Percentiles rank a stretch among this genome's conserved stretches.
Evolutionary conservation across 2,888 invertebrate species (phyloP).

Genomic region (Emmelina monodactyla): DNA sequence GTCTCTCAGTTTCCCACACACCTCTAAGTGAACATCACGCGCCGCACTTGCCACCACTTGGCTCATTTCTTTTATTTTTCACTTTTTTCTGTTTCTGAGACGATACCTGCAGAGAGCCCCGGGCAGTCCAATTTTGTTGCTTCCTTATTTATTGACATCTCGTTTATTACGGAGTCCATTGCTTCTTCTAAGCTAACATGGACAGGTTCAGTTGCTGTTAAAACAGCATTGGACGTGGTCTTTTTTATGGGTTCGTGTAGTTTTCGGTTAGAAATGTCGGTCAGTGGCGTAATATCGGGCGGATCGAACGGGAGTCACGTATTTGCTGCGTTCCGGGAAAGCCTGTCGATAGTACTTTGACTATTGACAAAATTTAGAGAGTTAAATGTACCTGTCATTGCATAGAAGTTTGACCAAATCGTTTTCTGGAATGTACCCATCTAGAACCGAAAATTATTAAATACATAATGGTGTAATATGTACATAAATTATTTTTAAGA

Average conservation of each 20-base stretch:
- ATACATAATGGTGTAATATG: too few relatives aligned
- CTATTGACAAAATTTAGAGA: too few relatives aligned
- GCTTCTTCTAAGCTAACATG: slow-evolving; percentile 1
- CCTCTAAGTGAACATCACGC: slow-evolving; percentile 14
- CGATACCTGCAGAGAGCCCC: slow-evolving; percentile 27
- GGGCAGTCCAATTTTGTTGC: slow-evolving; percentile 17
- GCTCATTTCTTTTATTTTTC: slow-evolving; percentile 22
- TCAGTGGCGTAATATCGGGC: slow-evolving; percentile 21
- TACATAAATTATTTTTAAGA: too few relatives aligned
- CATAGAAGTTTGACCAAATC: too few relatives aligned
- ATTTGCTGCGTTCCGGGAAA: slow-evolving; percentile 22
- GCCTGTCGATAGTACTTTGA: too few relatives aligned
- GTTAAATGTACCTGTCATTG: too few relatives aligned
- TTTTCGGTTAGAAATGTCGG: slow-evolving; percentile 12
- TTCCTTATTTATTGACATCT: too few relatives aligned
- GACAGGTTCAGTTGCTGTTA: background rate
- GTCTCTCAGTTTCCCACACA: slow-evolving; percentile 13
- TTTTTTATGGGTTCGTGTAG: background rate
- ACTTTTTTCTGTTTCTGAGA: slow-evolving; percentile 18
- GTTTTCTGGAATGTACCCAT: too few relatives aligned
- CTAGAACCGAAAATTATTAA: too few relatives aligned
- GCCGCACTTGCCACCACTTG: slow-evolving; percentile 21
- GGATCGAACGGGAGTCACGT: slow-evolving; percentile 30
- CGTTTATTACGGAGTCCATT: slow-evolving; percentile 4
- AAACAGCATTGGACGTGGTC: background rate